Evolutionary conservation across 2,113 vertebrate genomes (phyloP), one percentile per base, ranked within the genome.

Genomic region (Microcebus ravelobensis): DNA sequence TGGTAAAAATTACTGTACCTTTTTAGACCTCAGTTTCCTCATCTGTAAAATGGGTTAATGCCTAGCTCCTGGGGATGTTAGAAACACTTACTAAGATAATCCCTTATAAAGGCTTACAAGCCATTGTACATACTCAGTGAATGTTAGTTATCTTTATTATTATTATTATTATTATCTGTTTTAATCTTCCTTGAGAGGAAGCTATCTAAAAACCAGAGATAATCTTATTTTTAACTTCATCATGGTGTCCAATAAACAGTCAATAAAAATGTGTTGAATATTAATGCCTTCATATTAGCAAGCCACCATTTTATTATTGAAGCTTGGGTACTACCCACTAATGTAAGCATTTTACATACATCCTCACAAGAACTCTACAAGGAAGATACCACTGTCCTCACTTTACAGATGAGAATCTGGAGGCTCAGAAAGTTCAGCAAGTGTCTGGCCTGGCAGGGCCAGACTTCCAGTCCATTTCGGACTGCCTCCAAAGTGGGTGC

Each of bases 171-270:
- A 68, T 82, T 31, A 92, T 77, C 48, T 86, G 36, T 68, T 73
- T 91, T 93, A 83, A 70, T 87, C 36, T 84, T 70, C 70, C 88
- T 80, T 77, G 55, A 65, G 57, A 87, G 88, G 90, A 97, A 55
- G 5, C 31, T 45, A 88, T 81, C 93, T 79, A 61, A 93, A 79
- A 85, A 77, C 71, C 25, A 92, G 76, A 87, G 59, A 71, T 7
- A 65, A 31, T 70, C 17, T 42, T 80, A 61, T 50, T 63, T 95
- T 87, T 90, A 34, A 87, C 68, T 90, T 87, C 20, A 80, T 90
- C 29, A 45, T 67, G 12, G 31, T 71, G 8, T 48, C 57, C 67
- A 70, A 20, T 90, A 71, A 92, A 81, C 18, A n/a, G 31, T n/a
- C 67, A 52, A 87, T 91, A 59, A 31, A 68, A 68, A 34, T 76